Evolutionary conservation across 2,888 invertebrate genomes (phyloP), one percentile per base, ranked within the genome.

Genomic region (Cylindroiulus punctatus): DNA sequence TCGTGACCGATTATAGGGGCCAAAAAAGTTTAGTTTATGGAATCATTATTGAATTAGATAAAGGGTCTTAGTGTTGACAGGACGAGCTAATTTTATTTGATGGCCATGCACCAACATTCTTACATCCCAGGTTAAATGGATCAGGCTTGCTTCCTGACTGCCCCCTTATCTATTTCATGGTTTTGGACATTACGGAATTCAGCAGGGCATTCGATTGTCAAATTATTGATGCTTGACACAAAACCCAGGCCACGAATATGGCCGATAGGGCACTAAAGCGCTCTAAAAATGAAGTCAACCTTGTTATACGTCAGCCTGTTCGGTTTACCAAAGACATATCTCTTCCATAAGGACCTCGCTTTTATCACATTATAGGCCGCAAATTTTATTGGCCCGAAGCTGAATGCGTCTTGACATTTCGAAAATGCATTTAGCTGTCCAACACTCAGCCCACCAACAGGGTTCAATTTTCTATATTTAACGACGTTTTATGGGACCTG

Each of bases 321-420:
- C n/a, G 65, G 65, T 65, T 65, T 65, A 65, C 65, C 65, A 65
- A 65, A 26, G 65, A 26, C 65, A 65, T 65, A 65, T 65, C 65
- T 65, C 65, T 65, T 65, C 65, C 65, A 65, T 65, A 65, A 12
- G 65, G 10, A 65, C 22, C 12, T 22, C 26, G n/a, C n/a, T 65
- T n/a, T 65, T 65, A 65, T 65, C 65, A 65, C 65, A 65, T 65
- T 65, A 65, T 65, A 65, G 65, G 65, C 65, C 65, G 26, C 65
- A 65, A 65, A 65, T 65, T 65, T 65, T 65, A 65, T 65, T 65
- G 65, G 65, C 65, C 26, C 26, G 26, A 22, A 65, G 65, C 65
- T 65, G 65, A 65, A 65, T 65, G 65, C 65, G 8, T 65, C 65
- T 65, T 65, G 65, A 65, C 65, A 65, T 65, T 65, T 65, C 8